Evolutionary conservation across 2,888 invertebrate species (phyloP).

Genomic region (Sthenelais limicola): DNA sequence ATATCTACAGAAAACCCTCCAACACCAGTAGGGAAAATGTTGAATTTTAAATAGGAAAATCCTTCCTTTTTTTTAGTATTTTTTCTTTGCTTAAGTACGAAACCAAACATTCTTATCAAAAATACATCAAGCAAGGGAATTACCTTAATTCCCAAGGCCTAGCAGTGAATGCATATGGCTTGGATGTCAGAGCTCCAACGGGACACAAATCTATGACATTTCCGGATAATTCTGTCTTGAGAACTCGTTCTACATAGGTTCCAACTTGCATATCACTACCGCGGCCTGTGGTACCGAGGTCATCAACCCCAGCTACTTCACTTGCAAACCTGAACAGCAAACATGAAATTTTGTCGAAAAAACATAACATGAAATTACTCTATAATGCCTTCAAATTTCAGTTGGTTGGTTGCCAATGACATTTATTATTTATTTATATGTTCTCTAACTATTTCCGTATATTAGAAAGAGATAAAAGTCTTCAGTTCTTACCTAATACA

Average conservation of each 20-base stretch:
- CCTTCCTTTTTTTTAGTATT: too few species aligned
- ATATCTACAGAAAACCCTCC: too few species aligned
- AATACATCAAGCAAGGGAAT: too few species aligned
- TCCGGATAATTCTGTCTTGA: conserved; percentile 96
- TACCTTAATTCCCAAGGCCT: conserved; percentile 96
- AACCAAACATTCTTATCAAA: too few species aligned
- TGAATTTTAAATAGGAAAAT: too few species aligned
- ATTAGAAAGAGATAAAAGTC: too few species aligned
- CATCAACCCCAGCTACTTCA: conserved; percentile 98
- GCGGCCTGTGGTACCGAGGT: conserved; percentile 81
- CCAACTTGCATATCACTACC: conserved; percentile 94
- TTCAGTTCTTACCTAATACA: conserved; percentile 83
- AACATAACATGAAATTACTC: too few species aligned
- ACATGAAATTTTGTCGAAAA: too few species aligned
- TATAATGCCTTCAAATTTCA: too few species aligned
- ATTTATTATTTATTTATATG: not conserved
- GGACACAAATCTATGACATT: conserved; percentile 99
- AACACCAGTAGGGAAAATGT: too few species aligned
- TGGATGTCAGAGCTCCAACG: conserved; percentile 97
- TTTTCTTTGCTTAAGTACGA: too few species aligned
- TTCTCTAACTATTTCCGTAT: too few species aligned
- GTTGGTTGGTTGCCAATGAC: not conserved
- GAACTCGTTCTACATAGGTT: conserved; percentile 98
- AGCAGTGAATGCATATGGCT: conserved; percentile 90
- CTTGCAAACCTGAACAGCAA: conserved; percentile 89